A percentile compares a stretch with the other conserved stretches of the same genome.
Evolutionary conservation across 2,797 vertebrate genomes (phyloP).

Genomic region (Strix occidentalis): DNA sequence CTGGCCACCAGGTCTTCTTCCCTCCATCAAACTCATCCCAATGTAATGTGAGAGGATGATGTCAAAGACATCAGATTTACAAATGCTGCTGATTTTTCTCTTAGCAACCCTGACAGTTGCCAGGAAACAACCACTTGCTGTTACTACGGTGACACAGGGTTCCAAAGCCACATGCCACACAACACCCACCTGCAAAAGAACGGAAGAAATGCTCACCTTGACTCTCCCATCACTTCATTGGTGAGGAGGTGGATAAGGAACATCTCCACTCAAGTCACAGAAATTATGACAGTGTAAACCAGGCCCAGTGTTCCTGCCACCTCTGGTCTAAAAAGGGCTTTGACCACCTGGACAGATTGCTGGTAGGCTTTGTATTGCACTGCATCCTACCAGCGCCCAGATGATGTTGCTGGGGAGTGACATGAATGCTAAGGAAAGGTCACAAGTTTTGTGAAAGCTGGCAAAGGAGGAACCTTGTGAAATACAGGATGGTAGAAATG

Average conservation of each 20-base stretch:
- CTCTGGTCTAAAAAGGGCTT: background rate
- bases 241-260: background rate
- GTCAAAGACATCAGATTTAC: background rate
- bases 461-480: background rate
- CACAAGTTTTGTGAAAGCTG: background rate
- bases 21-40: background rate
- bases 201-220: background rate
- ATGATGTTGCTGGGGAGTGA: background rate
- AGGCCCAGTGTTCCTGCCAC: background rate
- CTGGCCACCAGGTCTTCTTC: background rate
- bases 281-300: background rate
- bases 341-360: background rate
- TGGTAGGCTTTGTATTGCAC: background rate
- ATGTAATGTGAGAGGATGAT: background rate
- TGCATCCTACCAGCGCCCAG: background rate
- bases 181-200: background rate
- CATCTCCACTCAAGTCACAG: background rate
- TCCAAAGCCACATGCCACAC: background rate
- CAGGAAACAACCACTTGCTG: background rate
- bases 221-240: background rate
- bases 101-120: conserved; percentile 49
- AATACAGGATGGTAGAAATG: background rate
- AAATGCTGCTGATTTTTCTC: background rate
- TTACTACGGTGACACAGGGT: conserved; percentile 35
- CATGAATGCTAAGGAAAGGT: background rate